These are phyloP conservation scores for Anguilla japonica DNA, from an alignment of 2,113 vertebrate species.

Conservation along the genomic window DNA sequence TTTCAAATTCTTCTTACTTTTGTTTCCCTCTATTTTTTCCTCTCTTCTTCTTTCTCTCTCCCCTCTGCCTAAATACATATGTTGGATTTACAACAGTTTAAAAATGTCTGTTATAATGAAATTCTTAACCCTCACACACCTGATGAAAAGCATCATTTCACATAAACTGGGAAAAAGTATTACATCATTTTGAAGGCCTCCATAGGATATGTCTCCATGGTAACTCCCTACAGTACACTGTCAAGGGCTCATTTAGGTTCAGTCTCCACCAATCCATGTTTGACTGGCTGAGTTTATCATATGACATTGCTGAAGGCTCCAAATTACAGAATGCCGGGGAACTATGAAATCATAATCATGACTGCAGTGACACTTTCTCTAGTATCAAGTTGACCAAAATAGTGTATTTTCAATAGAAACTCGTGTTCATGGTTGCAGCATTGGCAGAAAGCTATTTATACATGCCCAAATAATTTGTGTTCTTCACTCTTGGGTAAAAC, in stretches of 20 bases:
- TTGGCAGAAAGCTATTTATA: neutral
- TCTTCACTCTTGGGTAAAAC: neutral
- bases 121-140: neutral
- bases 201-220: neutral
- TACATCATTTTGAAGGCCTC: neutral
- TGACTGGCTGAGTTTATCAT: neutral
- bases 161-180: neutral
- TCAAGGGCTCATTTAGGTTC: neutral
- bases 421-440: neutral
- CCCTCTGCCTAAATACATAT: neutral
- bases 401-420: neutral
- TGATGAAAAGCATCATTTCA: neutral
- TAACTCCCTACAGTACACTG: conserved; percentile 1
- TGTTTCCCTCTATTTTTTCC: neutral
- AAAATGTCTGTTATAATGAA: neutral
- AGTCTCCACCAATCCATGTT: neutral
- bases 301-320: neutral
- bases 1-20: neutral
- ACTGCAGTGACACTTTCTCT: neutral
- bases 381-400: neutral
- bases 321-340: neutral
- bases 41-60: neutral
- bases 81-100: neutral
- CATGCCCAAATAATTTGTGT: neutral
- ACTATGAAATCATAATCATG: neutral